A percentile compares a stretch with the other conserved stretches of the same genome.
Conservation (phyloP, 2,797 vertebrate species). For the Kryptopterus vitreolus region DNA sequence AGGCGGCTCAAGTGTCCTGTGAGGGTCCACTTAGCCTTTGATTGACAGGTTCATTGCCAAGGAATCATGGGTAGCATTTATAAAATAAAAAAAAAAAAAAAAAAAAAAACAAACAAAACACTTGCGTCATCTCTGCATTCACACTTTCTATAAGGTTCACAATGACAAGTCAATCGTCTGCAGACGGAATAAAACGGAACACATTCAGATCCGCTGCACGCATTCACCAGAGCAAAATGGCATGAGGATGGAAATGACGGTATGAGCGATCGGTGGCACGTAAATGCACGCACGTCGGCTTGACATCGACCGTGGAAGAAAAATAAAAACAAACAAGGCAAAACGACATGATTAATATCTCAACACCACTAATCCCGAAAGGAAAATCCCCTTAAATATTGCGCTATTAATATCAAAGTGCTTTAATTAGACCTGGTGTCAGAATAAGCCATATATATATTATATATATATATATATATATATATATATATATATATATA, state of each 20-base stretch:
- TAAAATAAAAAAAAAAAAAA: no score
- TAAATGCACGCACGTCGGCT: not conserved
- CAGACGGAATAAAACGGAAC: not conserved
- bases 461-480: no score
- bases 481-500: no score
- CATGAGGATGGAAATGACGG: not conserved
- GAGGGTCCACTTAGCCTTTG: constrained; percentile 25
- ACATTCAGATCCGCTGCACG: not conserved
- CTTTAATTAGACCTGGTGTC: not conserved
- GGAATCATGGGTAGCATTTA: not conserved
- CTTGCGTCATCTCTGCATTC: not conserved
- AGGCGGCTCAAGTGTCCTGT: constrained; percentile 25
- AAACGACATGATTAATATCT: not conserved
- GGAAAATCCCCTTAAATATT: not conserved
- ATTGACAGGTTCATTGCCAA: constrained; percentile 19
- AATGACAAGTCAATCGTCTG: not conserved
- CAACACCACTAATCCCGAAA: not conserved
- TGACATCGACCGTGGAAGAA: not conserved
- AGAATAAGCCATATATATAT: not conserved
- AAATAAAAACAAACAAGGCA: not conserved
- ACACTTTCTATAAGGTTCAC: not conserved
- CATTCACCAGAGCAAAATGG: constrained; percentile 18
- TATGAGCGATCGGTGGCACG: constrained; percentile 12
- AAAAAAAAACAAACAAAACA: no score
- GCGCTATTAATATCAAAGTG: not conserved